phyloP scores from a whole-genome alignment of 2,888 invertebrate genomes.

The Dicyrtoma fusca region DNA sequence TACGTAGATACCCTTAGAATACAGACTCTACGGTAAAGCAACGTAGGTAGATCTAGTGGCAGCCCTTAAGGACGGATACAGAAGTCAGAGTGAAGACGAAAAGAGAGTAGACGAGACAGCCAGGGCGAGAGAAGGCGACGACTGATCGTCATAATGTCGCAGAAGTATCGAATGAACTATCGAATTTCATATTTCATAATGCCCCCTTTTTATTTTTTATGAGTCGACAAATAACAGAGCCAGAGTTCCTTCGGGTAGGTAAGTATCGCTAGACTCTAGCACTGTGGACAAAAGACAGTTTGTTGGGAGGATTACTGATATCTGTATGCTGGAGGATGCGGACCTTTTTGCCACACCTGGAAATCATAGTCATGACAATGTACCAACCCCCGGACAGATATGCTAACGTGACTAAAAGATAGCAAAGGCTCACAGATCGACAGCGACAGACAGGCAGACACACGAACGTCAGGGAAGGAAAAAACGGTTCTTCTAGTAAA shows the following conservation, averaged over 20 bases:
- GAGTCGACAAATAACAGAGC: not conserved
- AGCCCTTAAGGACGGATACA: no score
- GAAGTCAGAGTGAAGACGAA: not conserved
- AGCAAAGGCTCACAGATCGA: no score
- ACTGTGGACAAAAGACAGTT: conserved; percentile 5
- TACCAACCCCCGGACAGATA: no score
- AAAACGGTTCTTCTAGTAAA: not conserved
- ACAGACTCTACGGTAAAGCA: no score
- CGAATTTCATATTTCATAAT: conserved; percentile 30
- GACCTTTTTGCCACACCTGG: conserved; percentile 16
- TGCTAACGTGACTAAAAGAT: no score
- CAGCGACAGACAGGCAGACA: no score
- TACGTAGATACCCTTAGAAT: no score
- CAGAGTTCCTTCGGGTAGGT: conserved; percentile 27
- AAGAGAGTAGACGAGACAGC: not conserved
- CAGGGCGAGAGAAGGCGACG: not conserved
- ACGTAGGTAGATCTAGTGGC: not conserved
- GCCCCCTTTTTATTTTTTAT: conserved; percentile 22
- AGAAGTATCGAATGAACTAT: conserved; percentile 19
- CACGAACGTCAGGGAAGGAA: not conserved
- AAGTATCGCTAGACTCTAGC: not conserved
- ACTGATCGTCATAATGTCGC: not conserved
- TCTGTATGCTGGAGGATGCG: not conserved
- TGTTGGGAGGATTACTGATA: not conserved
- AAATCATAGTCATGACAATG: not conserved